Base-by-base conservation (phyloP, 2,113 vertebrate species). In the Malurus elegans region DNA sequence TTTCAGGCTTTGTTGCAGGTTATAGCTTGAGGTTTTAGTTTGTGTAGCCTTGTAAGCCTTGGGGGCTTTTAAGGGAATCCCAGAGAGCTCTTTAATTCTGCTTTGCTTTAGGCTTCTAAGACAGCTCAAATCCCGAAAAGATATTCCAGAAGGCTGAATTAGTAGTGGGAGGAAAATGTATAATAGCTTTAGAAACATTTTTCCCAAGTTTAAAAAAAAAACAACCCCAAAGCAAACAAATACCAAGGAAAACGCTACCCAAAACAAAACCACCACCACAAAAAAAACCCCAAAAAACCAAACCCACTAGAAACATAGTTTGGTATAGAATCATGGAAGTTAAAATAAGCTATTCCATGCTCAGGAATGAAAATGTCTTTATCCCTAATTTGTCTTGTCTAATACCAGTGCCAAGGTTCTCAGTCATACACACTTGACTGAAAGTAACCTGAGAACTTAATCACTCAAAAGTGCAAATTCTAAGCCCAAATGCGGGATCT, bases 371-470 rank as follows among this genome's bases (percentile, higher is more conserved):
- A 50, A 90, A 48, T 65, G 10, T 66, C 64, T 50, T 34, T 79
- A 64, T 93, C 48, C 75, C 16, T 91, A 67, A 72, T 74, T 91
- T 96, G 31, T 75, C 81, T 83, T 90, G 85, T 79, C 81, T 73
- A 42, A 32, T 73, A 32, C 26, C 26, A 66, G 62, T 82, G 89
- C 73, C 64, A 70, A 36, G 34, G 32, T 81, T 85, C 64, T 73
- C 65, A 58, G 58, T 54, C 76, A 54, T 51, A 16, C 58, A 29
- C 54, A 29, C 67, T 94, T 88, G 81, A 92, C 79, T 92, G 81
- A 83, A 86, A 88, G 81, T 88, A 94, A 91, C 79, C n/a, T 10
- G 67, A 90, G 88, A 94, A 73, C 67, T 94, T 90, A 81, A 93
- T 92, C 66, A 19, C 66, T 72, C 85, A 34, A 84, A 86, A 81